Percentiles rank a stretch among this genome's conserved stretches.
phyloP scores from a whole-genome alignment of 1,140 invertebrate genomes.

The Nylanderia fulva region DNA sequence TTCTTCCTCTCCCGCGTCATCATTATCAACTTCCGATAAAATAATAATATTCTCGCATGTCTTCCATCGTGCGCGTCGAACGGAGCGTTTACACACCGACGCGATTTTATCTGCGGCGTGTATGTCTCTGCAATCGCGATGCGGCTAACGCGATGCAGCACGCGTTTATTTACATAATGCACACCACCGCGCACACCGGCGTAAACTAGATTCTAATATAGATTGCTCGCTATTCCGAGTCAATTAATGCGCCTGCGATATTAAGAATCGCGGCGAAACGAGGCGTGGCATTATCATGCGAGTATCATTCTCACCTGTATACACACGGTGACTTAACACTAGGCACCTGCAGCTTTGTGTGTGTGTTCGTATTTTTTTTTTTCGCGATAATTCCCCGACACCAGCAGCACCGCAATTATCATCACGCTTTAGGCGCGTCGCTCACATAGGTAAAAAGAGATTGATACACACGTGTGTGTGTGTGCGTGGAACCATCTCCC shows the following conservation, averaged over 20 bases:
- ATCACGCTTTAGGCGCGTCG: conserved; percentile 58
- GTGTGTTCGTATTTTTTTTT: background rate
- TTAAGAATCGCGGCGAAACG: conserved; percentile 64
- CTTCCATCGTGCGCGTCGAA: conserved; percentile 41
- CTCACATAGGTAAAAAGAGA: conserved; percentile 38
- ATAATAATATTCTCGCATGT: conserved; percentile 55
- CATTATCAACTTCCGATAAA: conserved; percentile 57
- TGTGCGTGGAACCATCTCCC: conserved; percentile 33
- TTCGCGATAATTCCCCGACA: conserved; percentile 52
- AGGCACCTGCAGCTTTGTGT: too few relatives aligned
- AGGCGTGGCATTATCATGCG: conserved; percentile 51
- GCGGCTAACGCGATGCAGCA: conserved; percentile 56
- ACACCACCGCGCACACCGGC: conserved; percentile 1
- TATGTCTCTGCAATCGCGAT: conserved; percentile 48
- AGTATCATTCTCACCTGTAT: conserved; percentile 60
- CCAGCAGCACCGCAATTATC: conserved; percentile 54
- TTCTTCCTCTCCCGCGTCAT: conserved; percentile 20
- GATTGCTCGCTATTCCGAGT: conserved; percentile 50
- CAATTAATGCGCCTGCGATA: conserved; percentile 57
- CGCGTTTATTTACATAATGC: conserved; percentile 62
- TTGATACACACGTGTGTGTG: conserved; percentile 5
- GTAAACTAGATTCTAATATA: conserved; percentile 61
- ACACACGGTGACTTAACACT: conserved; percentile 56
- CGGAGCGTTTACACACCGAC: conserved; percentile 42
- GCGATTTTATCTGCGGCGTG: conserved; percentile 43